These are phyloP conservation scores for Morpho helenor DNA, from an alignment of 2,888 invertebrate genomes.

Conservation along the genomic window DNA sequence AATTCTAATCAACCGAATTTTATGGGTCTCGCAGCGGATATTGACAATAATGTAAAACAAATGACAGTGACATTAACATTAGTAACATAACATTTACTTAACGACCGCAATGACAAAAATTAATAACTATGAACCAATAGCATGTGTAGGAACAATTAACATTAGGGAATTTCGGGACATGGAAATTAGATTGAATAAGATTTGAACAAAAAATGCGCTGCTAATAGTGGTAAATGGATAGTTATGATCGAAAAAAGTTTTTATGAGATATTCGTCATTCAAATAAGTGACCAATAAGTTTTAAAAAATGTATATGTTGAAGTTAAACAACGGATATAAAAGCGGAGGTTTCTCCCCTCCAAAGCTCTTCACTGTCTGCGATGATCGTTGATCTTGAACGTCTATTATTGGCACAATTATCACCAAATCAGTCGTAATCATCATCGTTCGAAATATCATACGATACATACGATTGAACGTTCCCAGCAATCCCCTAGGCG, in stretches of 20 bases:
- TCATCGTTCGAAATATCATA: too few relatives aligned
- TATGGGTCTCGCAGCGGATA: neutral
- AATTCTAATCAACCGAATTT: too few relatives aligned
- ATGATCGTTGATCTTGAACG: too few relatives aligned
- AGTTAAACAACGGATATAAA: too few relatives aligned
- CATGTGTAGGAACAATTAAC: conserved; percentile 34
- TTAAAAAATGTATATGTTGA: too few relatives aligned
- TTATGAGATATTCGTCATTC: neutral
- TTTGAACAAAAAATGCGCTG: conserved; percentile 10
- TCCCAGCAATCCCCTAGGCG: too few relatives aligned
- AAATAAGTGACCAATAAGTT: too few relatives aligned
- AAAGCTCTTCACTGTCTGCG: too few relatives aligned
- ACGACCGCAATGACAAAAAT: conserved; percentile 34
- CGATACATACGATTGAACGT: too few relatives aligned
- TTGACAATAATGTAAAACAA: neutral
- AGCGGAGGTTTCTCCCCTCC: too few relatives aligned
- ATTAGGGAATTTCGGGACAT: conserved; percentile 26
- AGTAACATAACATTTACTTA: conserved; percentile 27
- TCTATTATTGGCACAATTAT: too few relatives aligned
- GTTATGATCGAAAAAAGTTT: neutral
- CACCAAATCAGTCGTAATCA: too few relatives aligned
- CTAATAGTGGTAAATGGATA: neutral
- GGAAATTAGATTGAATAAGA: conserved; percentile 34
- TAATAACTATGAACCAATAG: conserved; percentile 33
- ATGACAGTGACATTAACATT: conserved; percentile 6